Evolutionary conservation across 2,797 vertebrate genomes (phyloP), one percentile per base, ranked within the genome.

Genomic region (Otolemur crassicaudatus): DNA sequence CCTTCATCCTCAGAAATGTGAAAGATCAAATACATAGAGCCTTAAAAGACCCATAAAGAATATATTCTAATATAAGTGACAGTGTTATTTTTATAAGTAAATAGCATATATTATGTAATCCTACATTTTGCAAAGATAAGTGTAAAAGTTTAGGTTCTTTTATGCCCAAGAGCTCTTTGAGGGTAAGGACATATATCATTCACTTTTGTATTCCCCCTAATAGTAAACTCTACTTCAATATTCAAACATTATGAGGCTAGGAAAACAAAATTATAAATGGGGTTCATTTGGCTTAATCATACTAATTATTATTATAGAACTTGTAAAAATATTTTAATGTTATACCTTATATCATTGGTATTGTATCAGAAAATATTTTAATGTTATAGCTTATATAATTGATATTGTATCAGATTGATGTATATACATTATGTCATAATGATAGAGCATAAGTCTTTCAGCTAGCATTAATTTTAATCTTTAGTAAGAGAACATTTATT

Each of bases 221-320:
- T 12, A 79, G 17, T 11, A 61, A 81, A 34, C 0, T 3, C 17
- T 2, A 23, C 1, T 0, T 43, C 17, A 82, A 72, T 81, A 91
- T 23, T 69, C 60, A 94, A 90, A 83, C 23, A 1, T n/a, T 53
- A 27, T 34, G 87, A 87, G 3, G 27, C 7, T 37, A 91, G 25
- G n/a, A 49, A 97, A 86, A 96, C 2, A 73, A 93, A 92, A 84
- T 89, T 92, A 81, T 27, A 96, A 88, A 85, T 58, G 93, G 61
- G 14, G 31, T 72, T 60, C 19, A 72, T 94, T 88, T 80, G 13
- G 2, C 69, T 40, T 67, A 79, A 86, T 65, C 40, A 87, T 61
- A 1, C 2, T n/a, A 94, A 40, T 90, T 53, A 92, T 61, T 25
- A 53, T 56, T 88, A 70, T 80, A 69, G 82, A 9, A 86, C n/a